These are phyloP conservation scores for Patella pellucida DNA, from an alignment of 2,888 invertebrate species.

Conservation along the genomic window DNA sequence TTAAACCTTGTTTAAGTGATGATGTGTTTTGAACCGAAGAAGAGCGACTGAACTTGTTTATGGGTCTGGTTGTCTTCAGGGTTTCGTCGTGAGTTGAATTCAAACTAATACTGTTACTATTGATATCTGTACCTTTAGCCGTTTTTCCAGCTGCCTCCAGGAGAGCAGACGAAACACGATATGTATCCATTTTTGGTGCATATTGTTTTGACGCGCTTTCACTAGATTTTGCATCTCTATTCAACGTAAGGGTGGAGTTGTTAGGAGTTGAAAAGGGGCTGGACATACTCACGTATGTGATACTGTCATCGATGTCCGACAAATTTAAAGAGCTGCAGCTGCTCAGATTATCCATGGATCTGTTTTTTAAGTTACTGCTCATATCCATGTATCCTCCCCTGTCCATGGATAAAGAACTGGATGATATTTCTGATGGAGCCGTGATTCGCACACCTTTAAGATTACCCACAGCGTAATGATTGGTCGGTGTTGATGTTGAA, in stretches of 20 bases:
- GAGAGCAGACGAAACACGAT: conserved; percentile 1
- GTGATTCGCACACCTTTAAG: conserved; percentile 36
- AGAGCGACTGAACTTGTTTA: background rate
- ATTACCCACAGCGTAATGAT: conserved; percentile 15
- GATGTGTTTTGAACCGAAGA: background rate
- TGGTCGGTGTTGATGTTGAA: background rate
- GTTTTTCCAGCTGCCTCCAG: background rate
- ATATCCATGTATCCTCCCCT: conserved; percentile 47
- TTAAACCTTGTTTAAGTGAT: background rate
- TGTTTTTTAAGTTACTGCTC: conserved; percentile 22
- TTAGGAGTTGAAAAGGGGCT: conserved; percentile 56
- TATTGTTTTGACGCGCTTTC: background rate
- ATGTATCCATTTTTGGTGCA: conserved; percentile 4
- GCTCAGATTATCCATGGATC: conserved; percentile 30
- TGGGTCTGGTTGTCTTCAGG: background rate
- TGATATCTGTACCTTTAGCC: background rate
- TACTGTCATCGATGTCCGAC: conserved; percentile 45
- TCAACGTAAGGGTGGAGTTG: conserved; percentile 36
- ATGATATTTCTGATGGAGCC: conserved; percentile 24
- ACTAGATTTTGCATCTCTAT: conserved; percentile 22
- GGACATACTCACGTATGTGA: conserved; percentile 55
- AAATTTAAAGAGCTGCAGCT: conserved; percentile 36
- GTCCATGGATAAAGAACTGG: conserved; percentile 30
- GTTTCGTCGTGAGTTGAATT: background rate
- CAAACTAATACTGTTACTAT: background rate